Conservation (phyloP, 1,140 invertebrate genomes). For the Drosophila tristis region DNA sequence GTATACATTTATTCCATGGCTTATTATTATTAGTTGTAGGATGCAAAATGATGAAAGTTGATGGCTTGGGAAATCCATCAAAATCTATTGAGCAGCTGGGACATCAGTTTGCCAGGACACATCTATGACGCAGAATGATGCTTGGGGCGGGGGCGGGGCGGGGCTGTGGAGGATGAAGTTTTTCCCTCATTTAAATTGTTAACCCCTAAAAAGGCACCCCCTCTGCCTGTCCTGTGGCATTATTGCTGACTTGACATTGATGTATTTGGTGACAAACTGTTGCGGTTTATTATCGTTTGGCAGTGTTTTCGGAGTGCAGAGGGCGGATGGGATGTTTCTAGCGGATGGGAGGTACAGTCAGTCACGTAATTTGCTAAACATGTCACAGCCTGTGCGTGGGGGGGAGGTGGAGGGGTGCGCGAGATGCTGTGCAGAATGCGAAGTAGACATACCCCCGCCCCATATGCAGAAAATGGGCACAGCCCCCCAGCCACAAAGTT, state of each 20-base stretch:
- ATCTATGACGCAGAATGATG: too few species aligned
- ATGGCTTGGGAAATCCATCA: slow-evolving; percentile 48
- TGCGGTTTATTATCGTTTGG: slow-evolving; percentile 58
- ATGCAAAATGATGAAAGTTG: slow-evolving; percentile 56
- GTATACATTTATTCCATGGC: slow-evolving; percentile 1
- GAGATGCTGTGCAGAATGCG: slow-evolving; percentile 32
- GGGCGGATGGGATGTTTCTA: too few species aligned
- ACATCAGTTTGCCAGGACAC: slow-evolving; percentile 10
- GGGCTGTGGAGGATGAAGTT: slow-evolving; percentile 13
- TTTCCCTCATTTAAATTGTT: slow-evolving; percentile 38
- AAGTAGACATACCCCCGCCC: background rate
- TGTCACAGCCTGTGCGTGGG: slow-evolving; percentile 50
- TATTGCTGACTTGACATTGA: slow-evolving; percentile 74
- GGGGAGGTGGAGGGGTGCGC: background rate
- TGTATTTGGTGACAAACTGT: slow-evolving; percentile 81
- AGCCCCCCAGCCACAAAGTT: background rate
- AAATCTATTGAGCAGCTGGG: slow-evolving; percentile 45
- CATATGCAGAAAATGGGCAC: slow-evolving; percentile 22
- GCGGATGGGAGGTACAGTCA: background rate
- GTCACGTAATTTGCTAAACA: slow-evolving; percentile 67
- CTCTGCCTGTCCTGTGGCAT: slow-evolving; percentile 34
- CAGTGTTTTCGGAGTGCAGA: background rate
- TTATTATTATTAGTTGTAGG: slow-evolving; percentile 53
- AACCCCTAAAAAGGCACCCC: slow-evolving; percentile 1
- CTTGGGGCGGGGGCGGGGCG: too few species aligned